phyloP scores from a whole-genome alignment of 2,113 vertebrate genomes.

The Micronycteris hirsuta region DNA sequence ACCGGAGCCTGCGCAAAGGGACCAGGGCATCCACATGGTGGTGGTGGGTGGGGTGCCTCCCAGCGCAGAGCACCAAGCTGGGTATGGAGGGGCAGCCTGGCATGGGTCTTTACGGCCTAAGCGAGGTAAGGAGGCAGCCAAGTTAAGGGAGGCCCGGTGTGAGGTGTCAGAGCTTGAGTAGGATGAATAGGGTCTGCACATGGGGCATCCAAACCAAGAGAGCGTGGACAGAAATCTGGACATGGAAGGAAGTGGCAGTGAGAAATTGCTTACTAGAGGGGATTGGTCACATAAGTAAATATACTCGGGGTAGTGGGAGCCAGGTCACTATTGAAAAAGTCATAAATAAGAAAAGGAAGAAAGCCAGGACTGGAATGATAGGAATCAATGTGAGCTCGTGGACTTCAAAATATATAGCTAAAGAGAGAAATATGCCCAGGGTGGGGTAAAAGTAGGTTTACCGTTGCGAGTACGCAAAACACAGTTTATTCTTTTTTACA shows the following conservation, averaged over 20 bases:
- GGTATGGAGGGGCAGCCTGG: neutral
- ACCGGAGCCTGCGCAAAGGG: neutral
- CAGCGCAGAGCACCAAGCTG: neutral
- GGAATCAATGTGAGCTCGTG: too few species aligned
- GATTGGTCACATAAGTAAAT: neutral
- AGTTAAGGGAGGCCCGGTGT: neutral
- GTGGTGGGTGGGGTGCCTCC: neutral
- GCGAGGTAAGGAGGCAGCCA: neutral
- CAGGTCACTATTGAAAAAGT: neutral
- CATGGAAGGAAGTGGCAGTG: neutral
- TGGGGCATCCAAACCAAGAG: neutral
- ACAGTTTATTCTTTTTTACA: too few species aligned
- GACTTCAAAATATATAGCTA: neutral
- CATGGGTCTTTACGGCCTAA: neutral
- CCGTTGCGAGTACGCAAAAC: too few species aligned
- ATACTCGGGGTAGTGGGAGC: neutral
- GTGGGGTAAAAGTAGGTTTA: too few species aligned
- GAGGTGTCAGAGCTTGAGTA: neutral
- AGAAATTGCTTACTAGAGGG: neutral
- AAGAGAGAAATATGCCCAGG: neutral
- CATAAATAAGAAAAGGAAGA: neutral
- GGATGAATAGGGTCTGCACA: neutral
- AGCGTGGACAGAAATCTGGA: neutral
- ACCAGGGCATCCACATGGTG: too few species aligned
- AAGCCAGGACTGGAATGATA: too few species aligned